phyloP scores from a whole-genome alignment of 1,140 invertebrate genomes.

The Heliconius eleuchia region DNA sequence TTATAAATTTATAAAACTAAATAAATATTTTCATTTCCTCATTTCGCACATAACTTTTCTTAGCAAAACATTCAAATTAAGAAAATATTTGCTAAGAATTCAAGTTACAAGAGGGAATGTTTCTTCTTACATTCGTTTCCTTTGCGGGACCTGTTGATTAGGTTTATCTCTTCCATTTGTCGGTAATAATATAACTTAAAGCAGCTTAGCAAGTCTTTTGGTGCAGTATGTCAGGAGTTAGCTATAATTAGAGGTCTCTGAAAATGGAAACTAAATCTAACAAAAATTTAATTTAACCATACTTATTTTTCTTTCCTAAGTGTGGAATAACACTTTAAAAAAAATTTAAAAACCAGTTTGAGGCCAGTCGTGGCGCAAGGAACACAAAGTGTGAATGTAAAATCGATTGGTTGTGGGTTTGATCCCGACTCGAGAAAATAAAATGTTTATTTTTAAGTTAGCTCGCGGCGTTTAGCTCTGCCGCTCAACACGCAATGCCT shows the following conservation, averaged over 20 bases:
- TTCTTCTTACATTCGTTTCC: conserved; percentile 1
- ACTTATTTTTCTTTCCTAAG: no score
- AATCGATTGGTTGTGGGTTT: no score
- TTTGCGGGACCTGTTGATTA: not conserved
- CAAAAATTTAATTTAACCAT: no score
- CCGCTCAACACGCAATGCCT: no score
- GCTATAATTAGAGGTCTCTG: not conserved
- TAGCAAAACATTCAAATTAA: not conserved
- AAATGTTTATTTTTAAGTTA: no score
- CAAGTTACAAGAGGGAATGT: conserved; percentile 2
- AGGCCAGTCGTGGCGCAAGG: no score
- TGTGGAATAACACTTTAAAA: no score
- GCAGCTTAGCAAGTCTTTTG: not conserved
- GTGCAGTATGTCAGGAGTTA: not conserved
- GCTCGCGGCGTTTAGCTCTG: no score
- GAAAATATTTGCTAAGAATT: conserved; percentile 6
- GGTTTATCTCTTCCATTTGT: not conserved
- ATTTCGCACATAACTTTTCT: not conserved
- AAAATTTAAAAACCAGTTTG: no score
- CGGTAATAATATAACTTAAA: not conserved
- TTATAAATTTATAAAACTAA: no score
- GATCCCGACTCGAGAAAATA: no score
- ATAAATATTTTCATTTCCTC: conserved; percentile 4
- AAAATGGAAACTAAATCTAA: not conserved
- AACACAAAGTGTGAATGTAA: no score